Percentiles rank a stretch among this genome's conserved stretches.
Conservation (phyloP, 2,113 vertebrate genomes). For the human (Homo sapiens) region GRCh38 chr1:207024501-207025000, state of each 20-base stretch:
- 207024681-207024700: not conserved
- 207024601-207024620: not conserved
- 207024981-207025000: conserved; percentile 92
- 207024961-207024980: conserved; percentile 90
- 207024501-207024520: conserved; percentile 46
- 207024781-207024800: not conserved
- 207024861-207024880: not conserved
- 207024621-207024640: not conserved
- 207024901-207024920: not conserved
- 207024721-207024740: not conserved
- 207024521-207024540: conserved; percentile 42
- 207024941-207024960: conserved; percentile 80
- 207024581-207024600: not conserved
- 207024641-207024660: not conserved
- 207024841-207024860: not conserved
- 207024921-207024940: conserved; percentile 46
- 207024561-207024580: not conserved
- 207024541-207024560: not conserved
- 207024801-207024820: not conserved
- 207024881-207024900: conserved; percentile 66
- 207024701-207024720: not conserved
- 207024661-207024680: not conserved
- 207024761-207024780: not conserved
- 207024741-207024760: not conserved
- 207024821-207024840: not conserved